These are phyloP conservation scores for Tetraneura akinire DNA, from an alignment of 1,140 invertebrate species.

Conservation along the genomic window DNA sequence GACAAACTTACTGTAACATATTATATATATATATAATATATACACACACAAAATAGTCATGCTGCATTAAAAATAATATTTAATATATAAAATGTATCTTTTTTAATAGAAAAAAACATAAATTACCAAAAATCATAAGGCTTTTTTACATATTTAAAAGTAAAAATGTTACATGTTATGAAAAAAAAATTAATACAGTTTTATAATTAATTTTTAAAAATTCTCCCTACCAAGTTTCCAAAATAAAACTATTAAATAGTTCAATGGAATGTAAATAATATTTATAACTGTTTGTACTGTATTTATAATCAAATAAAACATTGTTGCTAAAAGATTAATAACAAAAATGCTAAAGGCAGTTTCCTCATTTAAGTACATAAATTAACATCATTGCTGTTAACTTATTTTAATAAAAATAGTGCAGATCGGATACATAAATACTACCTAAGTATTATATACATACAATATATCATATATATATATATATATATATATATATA, in stretches of 20 bases:
- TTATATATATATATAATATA: neutral
- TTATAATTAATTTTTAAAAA: slow-evolving; percentile 9
- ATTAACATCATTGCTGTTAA: slow-evolving; percentile 33
- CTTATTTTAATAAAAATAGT: slow-evolving; percentile 38
- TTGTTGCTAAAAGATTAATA: slow-evolving; percentile 30
- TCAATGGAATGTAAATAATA: slow-evolving; percentile 41
- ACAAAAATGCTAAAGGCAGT: slow-evolving; percentile 46
- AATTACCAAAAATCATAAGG: slow-evolving; percentile 38
- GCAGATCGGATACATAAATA: slow-evolving; percentile 40
- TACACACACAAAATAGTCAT: slow-evolving; percentile 24
- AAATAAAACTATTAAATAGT: slow-evolving; percentile 20
- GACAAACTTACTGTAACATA: slow-evolving; percentile 44
- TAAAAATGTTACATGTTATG: slow-evolving; percentile 23
- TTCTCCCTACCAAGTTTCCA: slow-evolving; percentile 1
- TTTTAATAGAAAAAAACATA: slow-evolving; percentile 1
- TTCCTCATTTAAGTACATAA: slow-evolving; percentile 47
- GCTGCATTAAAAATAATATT: slow-evolving; percentile 46
- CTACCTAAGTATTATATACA: slow-evolving; percentile 35
- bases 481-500: slow-evolving; percentile 12
- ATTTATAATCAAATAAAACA: slow-evolving; percentile 12
- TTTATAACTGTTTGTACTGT: slow-evolving; percentile 36
- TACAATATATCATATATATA: neutral
- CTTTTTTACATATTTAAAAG: slow-evolving; percentile 37
- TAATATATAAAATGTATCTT: slow-evolving; percentile 47
- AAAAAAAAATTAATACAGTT: slow-evolving; percentile 33